Evolutionary conservation across 2,888 invertebrate genomes (phyloP).

Genomic region (Himalopsyche kuldschensis): DNA sequence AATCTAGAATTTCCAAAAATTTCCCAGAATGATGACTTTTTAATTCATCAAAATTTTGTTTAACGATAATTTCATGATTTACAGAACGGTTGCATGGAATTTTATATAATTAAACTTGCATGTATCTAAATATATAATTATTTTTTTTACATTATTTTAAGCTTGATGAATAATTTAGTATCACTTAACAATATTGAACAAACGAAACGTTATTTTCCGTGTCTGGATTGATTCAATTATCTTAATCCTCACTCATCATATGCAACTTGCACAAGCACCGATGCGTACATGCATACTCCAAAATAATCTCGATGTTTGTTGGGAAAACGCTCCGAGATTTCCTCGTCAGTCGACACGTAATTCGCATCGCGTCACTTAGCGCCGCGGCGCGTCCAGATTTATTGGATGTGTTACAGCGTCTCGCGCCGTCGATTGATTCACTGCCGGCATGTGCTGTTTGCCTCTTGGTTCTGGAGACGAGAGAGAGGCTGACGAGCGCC

Average conservation of each 20-base stretch:
- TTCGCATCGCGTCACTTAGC: constrained; percentile 35
- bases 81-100: too few relatives aligned
- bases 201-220: too few relatives aligned
- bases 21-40: too few relatives aligned
- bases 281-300: not conserved
- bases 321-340: constrained; percentile 15
- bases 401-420: constrained; percentile 34
- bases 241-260: not conserved
- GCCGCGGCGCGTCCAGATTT: constrained; percentile 41
- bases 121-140: too few relatives aligned
- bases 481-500: not conserved
- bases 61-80: too few relatives aligned
- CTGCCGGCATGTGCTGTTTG: constrained; percentile 32
- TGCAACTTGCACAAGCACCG: not conserved
- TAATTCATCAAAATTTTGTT: too few relatives aligned
- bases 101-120: too few relatives aligned
- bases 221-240: not conserved
- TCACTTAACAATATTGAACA: too few relatives aligned
- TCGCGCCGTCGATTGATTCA: constrained; percentile 34
- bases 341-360: constrained; percentile 36
- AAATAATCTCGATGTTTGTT: constrained; percentile 29
- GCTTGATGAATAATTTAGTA: too few relatives aligned
- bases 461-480: not conserved
- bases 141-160: too few relatives aligned
- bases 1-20: too few relatives aligned